Conservation (phyloP, 2,888 invertebrate genomes). For the Ryuthela nishihirai region DNA sequence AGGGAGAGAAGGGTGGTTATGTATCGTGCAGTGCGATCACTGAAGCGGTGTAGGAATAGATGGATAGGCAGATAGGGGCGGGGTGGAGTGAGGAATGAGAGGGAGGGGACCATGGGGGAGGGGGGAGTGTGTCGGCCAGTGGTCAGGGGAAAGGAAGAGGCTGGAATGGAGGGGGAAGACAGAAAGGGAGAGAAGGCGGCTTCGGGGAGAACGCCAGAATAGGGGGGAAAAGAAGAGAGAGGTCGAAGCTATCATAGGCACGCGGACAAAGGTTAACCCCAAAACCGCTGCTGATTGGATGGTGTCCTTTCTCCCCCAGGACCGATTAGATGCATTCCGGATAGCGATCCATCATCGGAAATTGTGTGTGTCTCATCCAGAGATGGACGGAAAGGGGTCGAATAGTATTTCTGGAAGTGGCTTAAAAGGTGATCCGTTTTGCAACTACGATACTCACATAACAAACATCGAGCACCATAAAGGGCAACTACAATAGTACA, state of each 20-base stretch:
- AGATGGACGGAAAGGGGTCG: no score
- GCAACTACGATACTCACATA: no score
- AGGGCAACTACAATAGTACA: no score
- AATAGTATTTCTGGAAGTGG: no score
- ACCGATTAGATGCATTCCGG: constrained; percentile 20
- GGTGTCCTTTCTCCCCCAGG: constrained; percentile 4
- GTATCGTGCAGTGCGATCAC: constrained; percentile 24
- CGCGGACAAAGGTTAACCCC: constrained; percentile 2
- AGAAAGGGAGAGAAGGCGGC: no score
- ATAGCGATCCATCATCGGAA: constrained; percentile 22
- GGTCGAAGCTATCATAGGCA: constrained; percentile 5
- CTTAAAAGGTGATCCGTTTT: no score
- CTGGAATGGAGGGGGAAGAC: background rate
- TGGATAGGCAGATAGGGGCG: constrained; percentile 21
- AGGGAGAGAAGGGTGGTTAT: constrained; percentile 34
- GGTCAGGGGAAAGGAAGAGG: no score
- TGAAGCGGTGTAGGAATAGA: constrained; percentile 28
- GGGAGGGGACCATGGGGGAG: no score
- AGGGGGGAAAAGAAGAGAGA: constrained; percentile 5
- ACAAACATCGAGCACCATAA: no score
- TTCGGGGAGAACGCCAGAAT: no score
- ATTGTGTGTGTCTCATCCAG: constrained; percentile 18
- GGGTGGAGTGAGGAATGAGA: constrained; percentile 23
- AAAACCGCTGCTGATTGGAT: background rate
- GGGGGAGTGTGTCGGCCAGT: constrained; percentile 14